These are phyloP conservation scores for Ceyx erithaca DNA, from an alignment of 2,797 vertebrate genomes.

Conservation along the genomic window DNA sequence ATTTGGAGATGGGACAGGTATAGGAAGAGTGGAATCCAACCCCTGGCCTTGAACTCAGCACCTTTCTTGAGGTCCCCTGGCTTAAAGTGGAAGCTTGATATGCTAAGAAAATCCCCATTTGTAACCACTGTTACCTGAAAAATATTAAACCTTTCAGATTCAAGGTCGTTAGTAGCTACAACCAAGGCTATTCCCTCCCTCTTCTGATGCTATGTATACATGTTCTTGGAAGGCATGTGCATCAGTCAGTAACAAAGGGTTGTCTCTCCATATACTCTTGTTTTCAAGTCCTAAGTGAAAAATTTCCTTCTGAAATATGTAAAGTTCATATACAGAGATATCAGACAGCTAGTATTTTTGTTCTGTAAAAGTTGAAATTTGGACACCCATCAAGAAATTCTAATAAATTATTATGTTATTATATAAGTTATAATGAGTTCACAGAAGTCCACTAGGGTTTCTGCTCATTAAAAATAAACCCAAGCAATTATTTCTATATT, in stretches of 20 bases:
- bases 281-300: background rate
- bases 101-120: background rate
- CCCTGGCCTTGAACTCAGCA: background rate
- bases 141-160: background rate
- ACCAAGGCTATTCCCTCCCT: background rate
- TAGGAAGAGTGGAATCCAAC: background rate
- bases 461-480: background rate
- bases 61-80: background rate
- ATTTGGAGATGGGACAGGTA: background rate
- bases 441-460: background rate
- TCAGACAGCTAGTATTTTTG: background rate
- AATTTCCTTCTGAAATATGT: background rate
- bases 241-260: background rate
- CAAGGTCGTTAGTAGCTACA: background rate
- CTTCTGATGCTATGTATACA: fast-evolving
- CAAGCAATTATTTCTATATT: background rate
- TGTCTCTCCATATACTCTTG: background rate
- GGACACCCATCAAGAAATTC: background rate
- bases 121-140: background rate
- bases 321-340: background rate
- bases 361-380: background rate
- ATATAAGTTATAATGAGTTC: background rate
- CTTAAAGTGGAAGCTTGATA: background rate
- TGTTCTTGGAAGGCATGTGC: background rate
- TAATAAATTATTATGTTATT: too few species aligned